These are phyloP conservation scores for Ovibos moschatus DNA, from an alignment of 2,113 vertebrate genomes.

Conservation along the genomic window DNA sequence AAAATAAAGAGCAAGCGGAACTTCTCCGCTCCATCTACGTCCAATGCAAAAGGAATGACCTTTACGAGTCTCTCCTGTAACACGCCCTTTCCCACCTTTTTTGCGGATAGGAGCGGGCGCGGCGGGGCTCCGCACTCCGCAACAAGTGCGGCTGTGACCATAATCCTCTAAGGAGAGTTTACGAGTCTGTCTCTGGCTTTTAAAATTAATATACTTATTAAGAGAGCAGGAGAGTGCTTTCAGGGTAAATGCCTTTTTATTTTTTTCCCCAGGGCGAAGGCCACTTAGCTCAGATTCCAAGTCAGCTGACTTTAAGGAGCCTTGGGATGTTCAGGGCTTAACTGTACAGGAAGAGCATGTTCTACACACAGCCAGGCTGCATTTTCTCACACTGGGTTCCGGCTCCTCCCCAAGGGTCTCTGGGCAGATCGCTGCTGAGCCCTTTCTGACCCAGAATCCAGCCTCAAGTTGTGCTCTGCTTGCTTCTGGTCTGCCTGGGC, in stretches of 20 bases:
- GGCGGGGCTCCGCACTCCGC: not conserved
- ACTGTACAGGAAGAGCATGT: not conserved
- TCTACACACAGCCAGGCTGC: not conserved
- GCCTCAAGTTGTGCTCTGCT: not conserved
- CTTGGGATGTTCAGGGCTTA: not conserved
- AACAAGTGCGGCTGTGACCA: not conserved
- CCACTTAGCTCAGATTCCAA: constrained; percentile 22
- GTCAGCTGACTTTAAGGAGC: not conserved
- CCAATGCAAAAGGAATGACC: constrained; percentile 15
- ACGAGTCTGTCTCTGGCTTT: constrained; percentile 64
- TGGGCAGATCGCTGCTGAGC: not conserved
- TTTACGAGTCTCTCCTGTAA: constrained; percentile 57
- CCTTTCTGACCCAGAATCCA: not conserved
- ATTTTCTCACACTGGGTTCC: not conserved
- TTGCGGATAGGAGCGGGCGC: not conserved
- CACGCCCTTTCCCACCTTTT: not conserved
- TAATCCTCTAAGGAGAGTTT: constrained; percentile 53
- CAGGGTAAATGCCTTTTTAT: constrained; percentile 56
- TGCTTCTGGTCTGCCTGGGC: not conserved
- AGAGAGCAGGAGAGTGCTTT: constrained; percentile 55
- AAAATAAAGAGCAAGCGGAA: not conserved
- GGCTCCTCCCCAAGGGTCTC: not conserved
- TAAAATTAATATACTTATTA: constrained; percentile 75
- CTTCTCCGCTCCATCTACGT: not conserved
- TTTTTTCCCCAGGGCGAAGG: constrained; percentile 55